Evolutionary conservation across 2,797 vertebrate genomes (phyloP), one percentile per base, ranked within the genome.

Genomic region (Mus minutoides): DNA sequence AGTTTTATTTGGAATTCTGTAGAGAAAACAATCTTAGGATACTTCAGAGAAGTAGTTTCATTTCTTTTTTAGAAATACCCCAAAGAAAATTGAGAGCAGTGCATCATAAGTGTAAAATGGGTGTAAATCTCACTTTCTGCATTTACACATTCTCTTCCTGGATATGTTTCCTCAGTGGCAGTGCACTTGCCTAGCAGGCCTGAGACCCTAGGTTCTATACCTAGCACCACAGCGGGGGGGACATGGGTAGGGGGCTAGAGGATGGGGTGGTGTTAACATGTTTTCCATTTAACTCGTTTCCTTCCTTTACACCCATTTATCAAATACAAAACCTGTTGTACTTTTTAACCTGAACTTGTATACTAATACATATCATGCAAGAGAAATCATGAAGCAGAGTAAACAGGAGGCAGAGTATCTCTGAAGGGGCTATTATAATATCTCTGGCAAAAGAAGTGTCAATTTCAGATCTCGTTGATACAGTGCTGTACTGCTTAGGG

Each of bases 1-100:
- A 67, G 34, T 90, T 80, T 80, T 69, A 82, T 92, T 92, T 95
- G 26, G 43, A 19, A 76, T 88, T 93, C 58, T 87, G 29, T 62
- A 79, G 58, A 89, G 24, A 49, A 87, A 40, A 86, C 92, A 43
- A 3, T 10, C 17, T 11, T 94, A 31, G 14, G 34, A 16, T 80
- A 46, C 78, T 91, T 95, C n/a, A 69, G 90, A 52, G 67, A 86
- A 79, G n/a, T 58, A 29, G 37, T 40, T 92, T 71, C 19, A 40
- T 64, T 79, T 88, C 2, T 69, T 64, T 80, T 89, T 34, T 21
- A 91, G 49, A 96, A 92, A 54, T 52, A 29, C 14, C 3, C 2
- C 4, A 10, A 26, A 87, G 4, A 37, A 85, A 90, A 67, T 89
- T 52, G 88, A 71, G 75, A 46, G 43, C 60, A 67, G 52, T 82